Conservation (phyloP, 2,888 invertebrate genomes). For the Coelopa pilipes region DNA sequence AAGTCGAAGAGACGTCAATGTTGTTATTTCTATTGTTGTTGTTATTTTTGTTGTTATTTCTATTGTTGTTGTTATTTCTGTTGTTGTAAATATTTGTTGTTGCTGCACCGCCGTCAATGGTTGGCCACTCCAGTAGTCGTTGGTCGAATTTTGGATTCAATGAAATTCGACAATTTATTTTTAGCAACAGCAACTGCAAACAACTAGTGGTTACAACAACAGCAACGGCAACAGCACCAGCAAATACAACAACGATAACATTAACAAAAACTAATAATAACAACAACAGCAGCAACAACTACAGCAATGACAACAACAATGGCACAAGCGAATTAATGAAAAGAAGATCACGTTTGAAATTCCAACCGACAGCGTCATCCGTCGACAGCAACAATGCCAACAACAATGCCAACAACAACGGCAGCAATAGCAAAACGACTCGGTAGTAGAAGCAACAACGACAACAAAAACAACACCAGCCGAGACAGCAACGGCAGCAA, state of each 20-base stretch:
- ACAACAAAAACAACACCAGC: neutral
- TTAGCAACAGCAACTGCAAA: no score
- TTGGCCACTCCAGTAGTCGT: no score
- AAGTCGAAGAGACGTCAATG: no score
- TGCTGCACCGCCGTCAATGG: no score
- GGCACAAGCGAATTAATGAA: neutral
- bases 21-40: no score
- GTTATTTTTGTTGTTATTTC: no score
- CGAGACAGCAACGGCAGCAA: neutral
- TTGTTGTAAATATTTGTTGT: no score
- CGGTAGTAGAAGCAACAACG: neutral
- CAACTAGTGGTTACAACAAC: no score
- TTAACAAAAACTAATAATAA: neutral
- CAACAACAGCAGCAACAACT: neutral
- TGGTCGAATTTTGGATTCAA: no score
- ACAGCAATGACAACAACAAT: neutral
- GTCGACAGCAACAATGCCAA: neutral
- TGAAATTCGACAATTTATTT: no score
- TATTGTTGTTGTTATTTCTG: no score
- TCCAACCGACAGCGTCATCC: conserved; percentile 14
- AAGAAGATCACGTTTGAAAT: conserved; percentile 22
- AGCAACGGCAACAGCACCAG: neutral
- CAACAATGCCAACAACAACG: neutral
- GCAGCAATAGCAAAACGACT: neutral
- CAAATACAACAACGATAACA: neutral